A percentile compares a stretch with the other conserved stretches of the same genome.
These are phyloP conservation scores for Metallyticus violacea DNA, from an alignment of 2,888 invertebrate genomes.

Conservation along the genomic window DNA sequence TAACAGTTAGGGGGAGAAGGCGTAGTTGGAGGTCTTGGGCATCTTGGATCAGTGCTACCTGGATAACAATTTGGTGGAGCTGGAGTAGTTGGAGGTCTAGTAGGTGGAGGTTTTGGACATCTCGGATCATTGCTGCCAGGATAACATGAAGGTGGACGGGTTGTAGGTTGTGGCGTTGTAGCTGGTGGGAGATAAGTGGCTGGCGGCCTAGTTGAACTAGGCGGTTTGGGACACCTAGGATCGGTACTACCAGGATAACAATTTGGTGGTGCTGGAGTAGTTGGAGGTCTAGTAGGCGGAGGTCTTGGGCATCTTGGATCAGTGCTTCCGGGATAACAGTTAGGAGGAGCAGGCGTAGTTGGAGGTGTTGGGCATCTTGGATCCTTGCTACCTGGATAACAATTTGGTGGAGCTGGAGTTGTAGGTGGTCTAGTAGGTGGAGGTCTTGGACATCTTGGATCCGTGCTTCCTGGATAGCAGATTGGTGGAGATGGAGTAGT, in stretches of 20 bases:
- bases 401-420: slow-evolving; percentile 36
- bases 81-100: slow-evolving; percentile 35
- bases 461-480: slow-evolving; percentile 32
- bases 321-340: slow-evolving; percentile 40
- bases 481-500: slow-evolving; percentile 27
- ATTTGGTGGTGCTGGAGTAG: slow-evolving; percentile 29
- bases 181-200: background rate
- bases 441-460: slow-evolving; percentile 37
- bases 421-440: slow-evolving; percentile 35
- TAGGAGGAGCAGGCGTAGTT: slow-evolving; percentile 40
- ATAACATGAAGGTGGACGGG: slow-evolving; percentile 29
- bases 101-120: slow-evolving; percentile 19
- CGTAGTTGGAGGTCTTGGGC: slow-evolving; percentile 31
- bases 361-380: slow-evolving; percentile 41
- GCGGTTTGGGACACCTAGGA: slow-evolving; percentile 35
- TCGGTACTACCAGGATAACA: slow-evolving; percentile 18
- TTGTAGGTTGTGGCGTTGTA: slow-evolving; percentile 29
- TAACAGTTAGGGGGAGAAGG: background rate
- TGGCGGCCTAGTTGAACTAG: slow-evolving; percentile 8
- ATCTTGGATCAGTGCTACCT: slow-evolving; percentile 38
- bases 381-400: slow-evolving; percentile 44
- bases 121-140: slow-evolving; percentile 34
- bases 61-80: slow-evolving; percentile 41
- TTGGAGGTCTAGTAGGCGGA: slow-evolving; percentile 26
- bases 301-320: slow-evolving; percentile 38